These are phyloP conservation scores for Hemicrepidius hirtus DNA, from an alignment of 2,888 invertebrate genomes.

Conservation along the genomic window DNA sequence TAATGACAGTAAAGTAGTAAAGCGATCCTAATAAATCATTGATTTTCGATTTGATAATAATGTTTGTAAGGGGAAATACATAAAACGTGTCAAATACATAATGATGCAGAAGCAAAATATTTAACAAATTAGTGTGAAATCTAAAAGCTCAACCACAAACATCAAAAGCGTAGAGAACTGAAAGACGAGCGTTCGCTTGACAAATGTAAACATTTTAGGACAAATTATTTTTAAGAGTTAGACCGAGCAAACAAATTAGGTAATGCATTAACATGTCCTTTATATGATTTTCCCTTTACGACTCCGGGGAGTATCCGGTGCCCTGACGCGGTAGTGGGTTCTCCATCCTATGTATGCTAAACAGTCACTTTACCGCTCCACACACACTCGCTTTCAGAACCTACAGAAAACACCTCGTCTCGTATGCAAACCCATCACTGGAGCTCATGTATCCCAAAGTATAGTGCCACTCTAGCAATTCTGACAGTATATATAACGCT, in stretches of 20 bases:
- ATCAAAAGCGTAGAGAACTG: slow-evolving; percentile 13
- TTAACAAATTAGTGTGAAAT: slow-evolving; percentile 6
- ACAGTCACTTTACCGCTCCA: slow-evolving; percentile 45
- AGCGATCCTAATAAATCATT: too few species aligned
- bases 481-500: slow-evolving; percentile 34
- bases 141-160: slow-evolving; percentile 2
- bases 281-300: slow-evolving; percentile 41
- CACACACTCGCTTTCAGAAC: slow-evolving; percentile 41
- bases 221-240: slow-evolving; percentile 32
- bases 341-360: slow-evolving; percentile 44
- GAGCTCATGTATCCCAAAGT: slow-evolving; percentile 42
- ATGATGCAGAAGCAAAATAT: neutral
- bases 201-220: slow-evolving; percentile 29
- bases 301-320: slow-evolving; percentile 36
- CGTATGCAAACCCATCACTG: slow-evolving; percentile 45
- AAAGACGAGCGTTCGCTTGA: slow-evolving; percentile 15
- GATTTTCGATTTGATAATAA: too few species aligned
- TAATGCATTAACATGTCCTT: slow-evolving; percentile 36
- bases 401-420: slow-evolving; percentile 43
- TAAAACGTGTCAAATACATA: too few species aligned
- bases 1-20: too few species aligned
- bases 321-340: slow-evolving; percentile 32
- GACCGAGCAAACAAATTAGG: slow-evolving; percentile 29
- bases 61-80: too few species aligned
- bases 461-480: slow-evolving; percentile 33